phyloP scores from a whole-genome alignment of 1,140 invertebrate genomes.

The Ceratosolen fusciceps region DNA sequence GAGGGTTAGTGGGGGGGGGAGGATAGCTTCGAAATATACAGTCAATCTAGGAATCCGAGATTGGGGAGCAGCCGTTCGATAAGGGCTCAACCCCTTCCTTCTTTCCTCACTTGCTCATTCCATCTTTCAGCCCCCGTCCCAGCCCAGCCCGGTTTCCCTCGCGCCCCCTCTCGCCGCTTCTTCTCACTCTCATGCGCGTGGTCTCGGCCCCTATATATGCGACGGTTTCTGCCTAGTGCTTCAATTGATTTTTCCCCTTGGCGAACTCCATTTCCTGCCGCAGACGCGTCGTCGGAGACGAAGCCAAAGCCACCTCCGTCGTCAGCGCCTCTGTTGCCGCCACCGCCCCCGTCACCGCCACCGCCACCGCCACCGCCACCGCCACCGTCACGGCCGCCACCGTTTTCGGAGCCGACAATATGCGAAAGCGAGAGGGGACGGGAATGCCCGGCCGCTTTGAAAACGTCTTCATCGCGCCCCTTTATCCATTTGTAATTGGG shows the following conservation, averaged over 20 bases:
- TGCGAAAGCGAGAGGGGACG: neutral
- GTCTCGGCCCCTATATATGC: conserved; percentile 4
- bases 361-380: no score
- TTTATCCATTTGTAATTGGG: conserved; percentile 24
- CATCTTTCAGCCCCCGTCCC: neutral
- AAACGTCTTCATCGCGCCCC: conserved; percentile 26
- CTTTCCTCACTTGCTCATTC: neutral
- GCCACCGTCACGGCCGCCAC: no score
- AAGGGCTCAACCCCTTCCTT: conserved; percentile 50
- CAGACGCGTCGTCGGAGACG: conserved; percentile 53
- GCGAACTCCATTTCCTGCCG: conserved; percentile 50
- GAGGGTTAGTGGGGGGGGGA: conserved; percentile 48
- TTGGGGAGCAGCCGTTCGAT: conserved; percentile 50
- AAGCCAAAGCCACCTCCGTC: conserved; percentile 24
- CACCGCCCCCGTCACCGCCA: no score
- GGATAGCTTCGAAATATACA: conserved; percentile 44
- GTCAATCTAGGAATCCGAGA: conserved; percentile 57
- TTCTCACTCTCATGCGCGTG: neutral
- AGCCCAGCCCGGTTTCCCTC: neutral
- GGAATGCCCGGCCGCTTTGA: neutral
- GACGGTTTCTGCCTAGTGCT: conserved; percentile 35
- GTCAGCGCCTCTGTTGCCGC: no score
- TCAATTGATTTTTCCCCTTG: conserved; percentile 51
- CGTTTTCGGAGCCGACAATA: neutral
- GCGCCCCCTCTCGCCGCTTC: neutral